Evolutionary conservation across 2,113 vertebrate species (phyloP).

Genomic region (Fulmarus glacialis): DNA sequence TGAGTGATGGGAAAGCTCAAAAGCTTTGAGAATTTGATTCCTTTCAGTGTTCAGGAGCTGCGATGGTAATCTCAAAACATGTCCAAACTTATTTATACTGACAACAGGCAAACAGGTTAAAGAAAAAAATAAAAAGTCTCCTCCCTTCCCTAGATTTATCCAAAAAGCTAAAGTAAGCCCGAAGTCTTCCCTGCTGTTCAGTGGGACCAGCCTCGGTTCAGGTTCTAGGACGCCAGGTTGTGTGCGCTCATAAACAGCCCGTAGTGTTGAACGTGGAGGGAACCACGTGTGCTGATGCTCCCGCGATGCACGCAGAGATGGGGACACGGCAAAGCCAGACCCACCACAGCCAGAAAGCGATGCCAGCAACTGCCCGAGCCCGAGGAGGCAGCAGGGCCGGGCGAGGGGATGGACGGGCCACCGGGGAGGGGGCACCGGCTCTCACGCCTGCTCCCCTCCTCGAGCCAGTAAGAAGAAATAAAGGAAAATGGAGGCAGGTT

Average conservation of each 20-base stretch:
- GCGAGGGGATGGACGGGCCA: not conserved
- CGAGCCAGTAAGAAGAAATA: not conserved
- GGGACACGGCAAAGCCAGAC: not conserved
- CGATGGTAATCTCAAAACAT: not conserved
- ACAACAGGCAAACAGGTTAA: not conserved
- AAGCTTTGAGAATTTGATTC: not conserved
- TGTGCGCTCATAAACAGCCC: not conserved
- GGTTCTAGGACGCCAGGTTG: not conserved
- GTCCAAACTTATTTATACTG: not conserved
- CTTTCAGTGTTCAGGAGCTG: not conserved
- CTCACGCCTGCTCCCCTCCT: not conserved
- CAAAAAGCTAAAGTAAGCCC: not conserved
- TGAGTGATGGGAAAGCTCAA: not conserved
- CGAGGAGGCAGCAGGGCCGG: not conserved
- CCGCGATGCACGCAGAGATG: accelerated
- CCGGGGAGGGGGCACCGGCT: accelerated
- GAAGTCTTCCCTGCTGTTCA: not conserved
- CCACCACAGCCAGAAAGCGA: accelerated
- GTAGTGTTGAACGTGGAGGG: accelerated
- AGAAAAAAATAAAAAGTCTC: not conserved
- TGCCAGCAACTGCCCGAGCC: accelerated
- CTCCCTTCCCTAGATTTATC: not conserved
- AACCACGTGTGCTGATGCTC: accelerated
- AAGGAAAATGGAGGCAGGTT: not conserved
- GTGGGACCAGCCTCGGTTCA: not conserved